Conservation (phyloP, 2,113 vertebrate species). For the Clarias magur region DNA sequence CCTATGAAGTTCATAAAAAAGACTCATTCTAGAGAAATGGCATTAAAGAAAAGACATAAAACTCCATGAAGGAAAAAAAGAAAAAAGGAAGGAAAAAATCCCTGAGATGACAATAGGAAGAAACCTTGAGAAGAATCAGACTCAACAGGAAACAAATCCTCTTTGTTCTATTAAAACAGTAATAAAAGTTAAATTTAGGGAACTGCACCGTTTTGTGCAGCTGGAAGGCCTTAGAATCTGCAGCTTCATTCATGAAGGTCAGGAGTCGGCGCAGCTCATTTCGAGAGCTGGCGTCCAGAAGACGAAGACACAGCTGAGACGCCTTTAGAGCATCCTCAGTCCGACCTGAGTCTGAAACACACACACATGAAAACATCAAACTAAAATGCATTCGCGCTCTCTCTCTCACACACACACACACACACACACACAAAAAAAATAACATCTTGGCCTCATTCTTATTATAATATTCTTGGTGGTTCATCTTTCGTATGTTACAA, state of each 20-base stretch:
- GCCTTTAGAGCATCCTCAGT: conserved; percentile 73
- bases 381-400: background rate
- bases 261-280: conserved; percentile 78
- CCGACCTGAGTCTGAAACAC: conserved; percentile 71
- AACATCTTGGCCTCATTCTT: too few relatives aligned
- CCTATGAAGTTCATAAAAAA: background rate
- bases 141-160: too few relatives aligned
- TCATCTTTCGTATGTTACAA: background rate
- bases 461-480: background rate
- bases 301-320: conserved; percentile 76
- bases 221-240: conserved; percentile 66
- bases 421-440: background rate
- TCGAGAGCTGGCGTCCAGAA: conserved; percentile 68
- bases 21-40: background rate
- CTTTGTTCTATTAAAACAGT: background rate
- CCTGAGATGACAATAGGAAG: too few relatives aligned
- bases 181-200: background rate
- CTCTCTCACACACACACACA: background rate
- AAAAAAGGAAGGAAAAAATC: too few relatives aligned
- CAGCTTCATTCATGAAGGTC: conserved; percentile 72
- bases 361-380: background rate
- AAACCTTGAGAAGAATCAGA: too few relatives aligned
- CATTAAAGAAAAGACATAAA: conserved; percentile 2
- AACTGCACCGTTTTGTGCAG: conserved; percentile 78
- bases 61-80: background rate